Conservation (phyloP, 2,797 vertebrate genomes). For the Lacerta agilis region DNA sequence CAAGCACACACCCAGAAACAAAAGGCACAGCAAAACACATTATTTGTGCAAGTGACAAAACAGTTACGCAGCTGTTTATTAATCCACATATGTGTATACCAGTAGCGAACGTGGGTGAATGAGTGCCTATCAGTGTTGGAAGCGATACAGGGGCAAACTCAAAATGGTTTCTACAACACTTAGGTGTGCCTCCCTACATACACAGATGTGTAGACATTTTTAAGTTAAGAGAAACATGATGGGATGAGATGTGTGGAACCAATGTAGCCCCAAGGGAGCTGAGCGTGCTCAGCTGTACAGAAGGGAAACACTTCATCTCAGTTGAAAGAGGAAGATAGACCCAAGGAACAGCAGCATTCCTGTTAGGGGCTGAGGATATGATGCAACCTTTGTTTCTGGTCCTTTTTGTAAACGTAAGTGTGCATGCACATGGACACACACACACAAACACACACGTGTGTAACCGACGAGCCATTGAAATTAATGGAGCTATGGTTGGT, state of each 20-base stretch:
- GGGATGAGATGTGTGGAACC: not conserved
- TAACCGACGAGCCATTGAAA: no score
- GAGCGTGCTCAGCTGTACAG: not conserved
- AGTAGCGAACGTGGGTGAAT: not conserved
- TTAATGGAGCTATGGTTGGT: no score
- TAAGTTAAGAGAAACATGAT: not conserved
- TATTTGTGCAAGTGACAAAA: constrained; percentile 67
- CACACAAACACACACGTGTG: no score
- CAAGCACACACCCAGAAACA: no score
- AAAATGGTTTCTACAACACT: no score
- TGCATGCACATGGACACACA: no score
- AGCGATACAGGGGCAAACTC: no score
- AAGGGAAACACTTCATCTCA: no score
- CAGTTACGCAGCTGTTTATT: constrained; percentile 53
- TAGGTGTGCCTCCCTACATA: not conserved
- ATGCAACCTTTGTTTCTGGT: not conserved
- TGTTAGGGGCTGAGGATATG: not conserved
- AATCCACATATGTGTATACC: not conserved
- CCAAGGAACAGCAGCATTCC: not conserved
- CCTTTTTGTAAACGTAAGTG: no score
- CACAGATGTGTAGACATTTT: not conserved
- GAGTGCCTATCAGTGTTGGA: not conserved
- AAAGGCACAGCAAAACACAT: constrained; percentile 46
- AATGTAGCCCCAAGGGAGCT: not conserved
- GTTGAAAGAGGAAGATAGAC: no score